Base-by-base conservation (phyloP, 2,888 invertebrate genomes). In the Apodemia zela region DNA sequence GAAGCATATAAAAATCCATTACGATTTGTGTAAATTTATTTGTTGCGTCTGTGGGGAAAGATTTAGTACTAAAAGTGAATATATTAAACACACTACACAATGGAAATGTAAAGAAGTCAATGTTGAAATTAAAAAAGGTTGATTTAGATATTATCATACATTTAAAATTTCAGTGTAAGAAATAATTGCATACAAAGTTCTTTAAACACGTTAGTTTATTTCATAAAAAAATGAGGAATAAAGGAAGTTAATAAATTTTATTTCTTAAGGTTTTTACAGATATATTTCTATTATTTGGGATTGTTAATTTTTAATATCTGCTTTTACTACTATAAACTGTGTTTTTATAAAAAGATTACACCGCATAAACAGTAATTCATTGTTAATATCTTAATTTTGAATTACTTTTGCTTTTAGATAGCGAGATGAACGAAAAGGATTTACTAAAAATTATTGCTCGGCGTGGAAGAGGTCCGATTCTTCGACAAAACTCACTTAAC, bases 401-500 rank as follows among this genome's bases (percentile, higher is more conserved):
- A 49, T 49, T 49, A 4, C 18, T 11, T 18, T 18, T 49, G 42
- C 21, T 58, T 63, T 47, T 63, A 63, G 62, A 63, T 59, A 47
- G 21, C 54, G 21, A 45, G 45, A 8, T 13, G 17, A 62, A 58
- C 8, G 45, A 66, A 5, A 60, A 76, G 11, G 74, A 80, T 45
- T 79, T 78, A 79, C 59, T 66, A 0, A 85, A 79, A 71, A 75
- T 82, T 38, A 63, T 71, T 0, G 84, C 84, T 6, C 67, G 79
- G 0, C 82, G 89, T 0, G 84, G 85, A 15, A 74, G 72, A 25
- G 84, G 81, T 0, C 82, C 83, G 0, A 69, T 85, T 15, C 65
- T 87, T 0, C 67, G 89, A 21, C 80, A 84, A 18, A 87, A 85
- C 67, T 84, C 90, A 0, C 63, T 90, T 1, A 96, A 96, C 79